Conservation (phyloP, 2,888 invertebrate genomes). For the Microctonus brassicae region DNA sequence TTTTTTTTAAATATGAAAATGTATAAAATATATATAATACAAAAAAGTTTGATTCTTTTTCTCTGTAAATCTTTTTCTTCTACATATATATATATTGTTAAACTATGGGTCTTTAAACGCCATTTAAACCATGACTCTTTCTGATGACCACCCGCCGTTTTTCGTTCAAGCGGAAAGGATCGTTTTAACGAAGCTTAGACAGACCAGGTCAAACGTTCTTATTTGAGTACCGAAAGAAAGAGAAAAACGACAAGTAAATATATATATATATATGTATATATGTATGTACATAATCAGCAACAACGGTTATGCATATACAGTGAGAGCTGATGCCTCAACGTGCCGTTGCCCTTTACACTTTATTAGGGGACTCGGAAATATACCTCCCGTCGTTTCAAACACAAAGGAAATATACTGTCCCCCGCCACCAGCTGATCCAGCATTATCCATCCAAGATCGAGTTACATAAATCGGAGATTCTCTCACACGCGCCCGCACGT, state of each 20-base stretch:
- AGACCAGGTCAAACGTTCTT: conserved; percentile 48
- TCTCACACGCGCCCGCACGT: conserved; percentile 1
- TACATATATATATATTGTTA: conserved; percentile 27
- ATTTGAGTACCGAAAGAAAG: neutral
- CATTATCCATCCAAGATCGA: conserved; percentile 48
- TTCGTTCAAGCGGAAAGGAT: conserved; percentile 49
- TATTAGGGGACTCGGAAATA: conserved; percentile 23
- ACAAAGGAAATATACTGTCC: conserved; percentile 44
- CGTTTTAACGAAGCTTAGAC: conserved; percentile 54
- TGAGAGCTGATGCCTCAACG: conserved; percentile 37
- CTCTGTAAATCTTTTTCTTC: neutral
- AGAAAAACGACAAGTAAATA: neutral
- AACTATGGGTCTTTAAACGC: conserved; percentile 51
- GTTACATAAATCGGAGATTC: conserved; percentile 35
- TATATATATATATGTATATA: conserved; percentile 18
- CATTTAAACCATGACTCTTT: conserved; percentile 56
- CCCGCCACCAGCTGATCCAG: conserved; percentile 43
- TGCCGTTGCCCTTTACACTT: conserved; percentile 50
- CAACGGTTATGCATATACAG: conserved; percentile 26
- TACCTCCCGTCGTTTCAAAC: conserved; percentile 34
- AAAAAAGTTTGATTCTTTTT: neutral
- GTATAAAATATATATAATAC: neutral
- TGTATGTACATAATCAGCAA: conserved; percentile 8
- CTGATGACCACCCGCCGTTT: conserved; percentile 43
- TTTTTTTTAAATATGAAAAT: neutral